Conservation (phyloP, 2,888 invertebrate genomes). For the Brachypalpus laphriformis region DNA sequence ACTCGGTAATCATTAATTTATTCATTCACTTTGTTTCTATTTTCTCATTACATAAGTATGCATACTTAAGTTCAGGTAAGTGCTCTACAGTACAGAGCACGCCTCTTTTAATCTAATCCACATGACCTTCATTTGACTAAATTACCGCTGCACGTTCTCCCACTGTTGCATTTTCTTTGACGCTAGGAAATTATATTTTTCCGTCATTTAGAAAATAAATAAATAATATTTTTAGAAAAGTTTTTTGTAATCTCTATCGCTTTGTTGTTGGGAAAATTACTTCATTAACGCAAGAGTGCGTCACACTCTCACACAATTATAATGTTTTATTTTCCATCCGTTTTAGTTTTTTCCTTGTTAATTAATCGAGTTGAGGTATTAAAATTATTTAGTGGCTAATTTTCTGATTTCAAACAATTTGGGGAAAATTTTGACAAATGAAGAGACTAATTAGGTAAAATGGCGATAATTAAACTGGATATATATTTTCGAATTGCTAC, state of each 20-base stretch:
- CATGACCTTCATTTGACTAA: constrained; percentile 15
- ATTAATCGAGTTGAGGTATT: neutral
- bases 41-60: neutral
- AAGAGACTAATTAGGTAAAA: constrained; percentile 43
- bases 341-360: neutral
- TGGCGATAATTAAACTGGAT: constrained; percentile 20
- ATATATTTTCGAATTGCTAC: neutral
- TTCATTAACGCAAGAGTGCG: constrained; percentile 58
- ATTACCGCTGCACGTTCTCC: neutral
- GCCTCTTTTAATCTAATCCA: neutral
- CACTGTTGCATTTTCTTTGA: constrained; percentile 25
- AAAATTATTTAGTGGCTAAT: constrained; percentile 21
- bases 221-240: constrained; percentile 8
- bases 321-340: no score
- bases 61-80: neutral
- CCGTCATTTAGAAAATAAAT: neutral
- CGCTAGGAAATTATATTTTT: constrained; percentile 21
- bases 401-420: constrained; percentile 9
- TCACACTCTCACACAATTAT: constrained; percentile 40
- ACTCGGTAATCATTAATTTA: neutral
- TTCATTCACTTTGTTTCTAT: neutral
- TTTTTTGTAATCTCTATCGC: no score
- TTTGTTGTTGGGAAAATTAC: constrained; percentile 36
- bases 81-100: neutral
- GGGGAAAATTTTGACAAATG: constrained; percentile 7